Conservation (phyloP, 2,113 vertebrate species). For the Globicephala melas region DNA sequence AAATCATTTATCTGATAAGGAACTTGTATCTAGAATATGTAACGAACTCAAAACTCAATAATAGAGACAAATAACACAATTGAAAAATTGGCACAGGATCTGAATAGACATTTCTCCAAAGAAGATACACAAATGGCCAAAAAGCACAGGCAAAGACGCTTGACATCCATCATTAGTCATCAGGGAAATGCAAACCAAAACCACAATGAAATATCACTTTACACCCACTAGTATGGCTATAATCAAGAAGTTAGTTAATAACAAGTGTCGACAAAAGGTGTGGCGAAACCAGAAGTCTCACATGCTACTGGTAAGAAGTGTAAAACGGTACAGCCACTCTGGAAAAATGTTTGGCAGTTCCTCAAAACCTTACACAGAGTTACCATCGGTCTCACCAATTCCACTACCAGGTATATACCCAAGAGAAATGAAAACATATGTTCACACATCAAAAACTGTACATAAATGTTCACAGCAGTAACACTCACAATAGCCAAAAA, state of each 20-base stretch:
- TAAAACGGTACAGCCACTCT: not conserved
- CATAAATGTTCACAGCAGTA: not conserved
- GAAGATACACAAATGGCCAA: not conserved
- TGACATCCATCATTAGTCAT: not conserved
- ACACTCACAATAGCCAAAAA: not conserved
- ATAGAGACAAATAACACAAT: not conserved
- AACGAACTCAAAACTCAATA: not conserved
- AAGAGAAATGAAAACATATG: not conserved
- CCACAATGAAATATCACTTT: not conserved
- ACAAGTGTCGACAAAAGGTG: not conserved
- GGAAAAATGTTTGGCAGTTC: not conserved
- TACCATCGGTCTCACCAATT: not conserved
- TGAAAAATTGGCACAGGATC: not conserved
- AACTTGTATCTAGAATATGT: not conserved
- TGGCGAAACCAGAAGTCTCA: not conserved
- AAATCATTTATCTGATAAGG: not conserved
- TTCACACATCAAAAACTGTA: not conserved
- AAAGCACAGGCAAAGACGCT: not conserved
- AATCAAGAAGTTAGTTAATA: not conserved
- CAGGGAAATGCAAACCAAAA: not conserved
- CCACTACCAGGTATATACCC: not conserved
- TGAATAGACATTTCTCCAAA: not conserved
- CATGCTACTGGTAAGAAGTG: not conserved
- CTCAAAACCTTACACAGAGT: not conserved
- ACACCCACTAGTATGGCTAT: not conserved